phyloP scores from a whole-genome alignment of 2,113 vertebrate species.

The Apodemus sylvaticus region DNA sequence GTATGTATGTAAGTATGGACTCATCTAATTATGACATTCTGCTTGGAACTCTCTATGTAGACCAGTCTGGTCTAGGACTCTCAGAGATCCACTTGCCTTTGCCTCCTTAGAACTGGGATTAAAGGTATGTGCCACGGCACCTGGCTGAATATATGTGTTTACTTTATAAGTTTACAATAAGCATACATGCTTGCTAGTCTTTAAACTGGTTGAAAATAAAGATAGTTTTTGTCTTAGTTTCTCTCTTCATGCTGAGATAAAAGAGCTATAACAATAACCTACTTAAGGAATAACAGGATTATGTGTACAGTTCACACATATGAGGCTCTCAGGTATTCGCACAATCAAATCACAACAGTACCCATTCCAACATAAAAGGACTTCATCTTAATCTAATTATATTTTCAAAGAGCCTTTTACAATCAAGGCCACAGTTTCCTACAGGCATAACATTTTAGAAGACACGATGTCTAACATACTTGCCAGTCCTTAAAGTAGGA shows the following conservation, averaged over 20 bases:
- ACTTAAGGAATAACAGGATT: too few relatives aligned
- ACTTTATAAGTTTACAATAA: not conserved
- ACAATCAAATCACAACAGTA: not conserved
- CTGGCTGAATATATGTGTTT: not conserved
- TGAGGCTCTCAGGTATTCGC: not conserved
- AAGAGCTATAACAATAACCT: not conserved
- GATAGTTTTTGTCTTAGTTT: not conserved
- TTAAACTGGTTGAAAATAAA: not conserved
- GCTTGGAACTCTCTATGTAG: not conserved
- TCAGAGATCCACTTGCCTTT: not conserved
- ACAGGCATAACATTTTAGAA: not conserved
- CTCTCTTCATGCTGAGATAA: not conserved
- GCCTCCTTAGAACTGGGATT: not conserved
- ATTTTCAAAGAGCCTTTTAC: not conserved
- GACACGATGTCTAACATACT: not conserved
- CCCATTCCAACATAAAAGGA: not conserved
- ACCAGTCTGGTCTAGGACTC: not conserved
- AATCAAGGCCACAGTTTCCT: not conserved
- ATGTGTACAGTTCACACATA: not conserved
- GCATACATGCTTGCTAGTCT: not conserved
- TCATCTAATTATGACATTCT: not conserved
- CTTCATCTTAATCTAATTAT: not conserved
- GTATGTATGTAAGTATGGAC: not conserved
- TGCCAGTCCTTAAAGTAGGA: not conserved
- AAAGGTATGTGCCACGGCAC: not conserved